Evolutionary conservation across 92 coral and sea anemone species (phyloP), one percentile per base, ranked within the genome.

Genomic region (Galaxea fascicularis): DNA sequence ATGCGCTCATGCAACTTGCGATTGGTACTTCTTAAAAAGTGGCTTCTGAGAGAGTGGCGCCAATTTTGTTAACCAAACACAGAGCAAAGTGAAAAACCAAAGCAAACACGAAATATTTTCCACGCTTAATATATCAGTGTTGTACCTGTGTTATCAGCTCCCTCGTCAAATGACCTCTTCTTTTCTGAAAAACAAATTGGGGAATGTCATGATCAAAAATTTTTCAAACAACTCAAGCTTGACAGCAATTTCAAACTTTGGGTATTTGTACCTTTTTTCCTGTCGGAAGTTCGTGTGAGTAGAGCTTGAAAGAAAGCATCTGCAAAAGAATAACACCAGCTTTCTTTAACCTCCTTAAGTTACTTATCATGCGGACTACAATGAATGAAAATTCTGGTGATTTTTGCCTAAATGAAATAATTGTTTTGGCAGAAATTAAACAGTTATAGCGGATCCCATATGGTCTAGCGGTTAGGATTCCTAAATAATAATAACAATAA

Each of bases 301-400:
- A 97, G 95, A 52, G 99, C 99, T 71, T 97, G 99, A 67, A 97
- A 97, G 87, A 97, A 97, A 74, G 95, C 96, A 59, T 97, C 99
- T 97, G 85, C 41, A 54, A 70, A 59, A 51, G 58, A 24, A 39
- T 11, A 17, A 44, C 15, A 27, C 45, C 22, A 11, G 63, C 4
- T 41, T 49, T 49, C 1, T 49, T 49, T 49, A 10, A 49, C 4
- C 10, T 8, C 15, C 21, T 30, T 10, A 10, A 49, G 13, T 10
- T 49, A 14, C 63, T 12, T 20, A 12, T 5, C 22, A 5, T 57
- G 54, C 1, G 54, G 54, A 2, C 1, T 35, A 2, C 41, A 35
- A 35, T 35, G 41, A 35, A 2, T 2, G 41, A 35, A 35, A 35
- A 35, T 2, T 35, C 41, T 35, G 41, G 41, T 35, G 6, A 6